phyloP scores from a whole-genome alignment of 35 echinoderm and acorn worm genomes.

The Apostichopus californicus region DNA sequence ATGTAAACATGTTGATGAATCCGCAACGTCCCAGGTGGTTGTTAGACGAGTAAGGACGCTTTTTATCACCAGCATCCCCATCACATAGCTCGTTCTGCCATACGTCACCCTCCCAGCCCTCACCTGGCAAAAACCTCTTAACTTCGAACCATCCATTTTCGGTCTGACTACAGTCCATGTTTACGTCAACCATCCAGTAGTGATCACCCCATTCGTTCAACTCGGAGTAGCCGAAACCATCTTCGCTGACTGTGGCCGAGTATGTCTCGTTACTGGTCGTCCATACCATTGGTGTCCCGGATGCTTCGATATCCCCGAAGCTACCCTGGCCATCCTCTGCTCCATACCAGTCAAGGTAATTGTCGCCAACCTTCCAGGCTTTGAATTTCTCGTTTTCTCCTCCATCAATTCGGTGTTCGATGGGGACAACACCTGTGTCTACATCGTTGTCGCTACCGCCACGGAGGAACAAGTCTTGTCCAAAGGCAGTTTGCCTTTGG shows the following conservation, averaged over 20 bases:
- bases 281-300: slow-evolving; percentile 78
- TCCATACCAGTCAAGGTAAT: slow-evolving; percentile 84
- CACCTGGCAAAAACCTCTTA: slow-evolving; percentile 56
- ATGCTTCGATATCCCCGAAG: not conserved
- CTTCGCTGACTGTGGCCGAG: slow-evolving; percentile 7
- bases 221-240: slow-evolving; percentile 73
- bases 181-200: slow-evolving; percentile 87
- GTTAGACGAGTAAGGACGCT: slow-evolving; percentile 32
- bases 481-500: slow-evolving; percentile 35
- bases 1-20: slow-evolving; percentile 72
- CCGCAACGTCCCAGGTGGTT: slow-evolving; percentile 85
- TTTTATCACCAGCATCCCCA: slow-evolving; percentile 57
- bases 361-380: slow-evolving; percentile 61
- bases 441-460: slow-evolving; percentile 55
- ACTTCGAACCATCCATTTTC: slow-evolving; percentile 86
- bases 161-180: slow-evolving; percentile 80
- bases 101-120: slow-evolving; percentile 68
- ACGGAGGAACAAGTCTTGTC: slow-evolving; percentile 76
- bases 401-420: slow-evolving; percentile 46
- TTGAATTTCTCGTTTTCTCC: slow-evolving; percentile 60
- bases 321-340: slow-evolving; percentile 40
- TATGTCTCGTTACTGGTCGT: slow-evolving; percentile 63
- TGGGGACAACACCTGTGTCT: slow-evolving; percentile 58
- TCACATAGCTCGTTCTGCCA: slow-evolving; percentile 28
- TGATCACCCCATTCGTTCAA: slow-evolving; percentile 80